phyloP scores from a whole-genome alignment of 1,140 invertebrate species.

The Neoseiulus cucumeris region DNA sequence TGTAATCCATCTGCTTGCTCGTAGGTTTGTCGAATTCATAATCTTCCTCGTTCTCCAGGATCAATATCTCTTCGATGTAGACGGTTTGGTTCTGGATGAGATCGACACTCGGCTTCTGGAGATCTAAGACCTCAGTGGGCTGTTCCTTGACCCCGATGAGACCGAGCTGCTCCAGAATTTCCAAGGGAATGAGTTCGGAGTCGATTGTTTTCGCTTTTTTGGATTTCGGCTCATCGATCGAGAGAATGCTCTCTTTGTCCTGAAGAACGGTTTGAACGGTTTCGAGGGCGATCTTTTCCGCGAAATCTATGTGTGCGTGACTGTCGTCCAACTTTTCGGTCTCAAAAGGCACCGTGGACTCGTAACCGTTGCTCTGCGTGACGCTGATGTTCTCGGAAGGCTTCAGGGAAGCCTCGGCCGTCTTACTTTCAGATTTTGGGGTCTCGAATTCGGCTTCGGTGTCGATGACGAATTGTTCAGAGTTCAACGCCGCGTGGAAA shows the following conservation, averaged over 20 bases:
- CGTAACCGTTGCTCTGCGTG: neutral
- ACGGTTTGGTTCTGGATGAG: neutral
- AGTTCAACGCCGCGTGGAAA: neutral
- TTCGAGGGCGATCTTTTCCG: neutral
- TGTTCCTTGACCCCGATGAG: neutral
- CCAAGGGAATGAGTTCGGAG: neutral
- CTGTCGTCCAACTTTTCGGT: neutral
- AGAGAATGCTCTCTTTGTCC: neutral
- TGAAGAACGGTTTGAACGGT: neutral
- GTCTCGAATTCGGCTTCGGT: constrained; percentile 11
- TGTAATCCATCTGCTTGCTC: neutral
- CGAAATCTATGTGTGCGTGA: constrained; percentile 2
- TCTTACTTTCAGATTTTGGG: neutral
- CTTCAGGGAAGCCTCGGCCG: neutral
- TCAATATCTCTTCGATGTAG: neutral
- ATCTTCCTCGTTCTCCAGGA: neutral
- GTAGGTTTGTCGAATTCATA: neutral
- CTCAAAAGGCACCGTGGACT: neutral
- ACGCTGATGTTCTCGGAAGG: constrained; percentile 1
- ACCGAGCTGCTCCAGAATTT: neutral
- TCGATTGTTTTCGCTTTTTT: neutral
- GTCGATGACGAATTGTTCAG: neutral
- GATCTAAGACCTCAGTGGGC: too few species aligned
- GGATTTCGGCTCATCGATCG: neutral
- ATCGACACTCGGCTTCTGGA: neutral